Base-by-base conservation (phyloP, 2,113 vertebrate genomes). In the Coturnix japonica region DNA sequence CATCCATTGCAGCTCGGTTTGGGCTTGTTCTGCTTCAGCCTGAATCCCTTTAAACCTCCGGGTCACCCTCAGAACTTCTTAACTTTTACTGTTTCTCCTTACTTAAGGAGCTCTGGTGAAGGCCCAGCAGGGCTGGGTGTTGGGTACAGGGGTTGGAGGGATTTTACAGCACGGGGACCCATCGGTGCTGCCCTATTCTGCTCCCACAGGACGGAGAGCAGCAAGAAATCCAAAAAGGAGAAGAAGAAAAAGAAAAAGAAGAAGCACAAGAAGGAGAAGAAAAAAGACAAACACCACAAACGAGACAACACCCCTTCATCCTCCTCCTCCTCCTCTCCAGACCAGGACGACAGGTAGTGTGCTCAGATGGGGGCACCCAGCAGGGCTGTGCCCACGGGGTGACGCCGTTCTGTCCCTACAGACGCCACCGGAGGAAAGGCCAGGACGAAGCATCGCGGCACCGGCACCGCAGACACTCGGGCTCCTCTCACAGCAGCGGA, bases 241-340 rank as follows among this genome's bases (percentile, higher is more conserved):
- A 98, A 98, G 44, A 97, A 98, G 72, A 98, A 98, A 37, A 97
- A 98, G 69, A 98, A 98, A 30, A 98, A 98, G 88, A 98, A 97
- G 69, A 98, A 98, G 93, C 98, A 98, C 23, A 97, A 98, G 37
- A 98, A 99, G 14, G 97, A 97, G 63, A 98, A 98, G 51, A 98
- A 98, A n/a, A 98, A 98, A 61, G 98, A 98, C 57, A 98, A 98
- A 46, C 95, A 96, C 22, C 95, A 96, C 74, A 98, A 95, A 89
- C 97, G 67, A 79, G 98, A 95, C 14, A 92, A 95, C 0, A 94
- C 60, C 1, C 26, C 96, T 0, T 97, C 97, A 0, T 87, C 94
- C 2, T 95, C 95, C 0, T 37, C 37, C 37, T 37, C 95, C 0
- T 95, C 98, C 13, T 96, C 98, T 4, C 94, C 98, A 0, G 96